Evolutionary conservation across 1,140 invertebrate species (phyloP), one percentile per base, ranked within the genome.

Genomic region (Lordiphosa clarofinis): DNA sequence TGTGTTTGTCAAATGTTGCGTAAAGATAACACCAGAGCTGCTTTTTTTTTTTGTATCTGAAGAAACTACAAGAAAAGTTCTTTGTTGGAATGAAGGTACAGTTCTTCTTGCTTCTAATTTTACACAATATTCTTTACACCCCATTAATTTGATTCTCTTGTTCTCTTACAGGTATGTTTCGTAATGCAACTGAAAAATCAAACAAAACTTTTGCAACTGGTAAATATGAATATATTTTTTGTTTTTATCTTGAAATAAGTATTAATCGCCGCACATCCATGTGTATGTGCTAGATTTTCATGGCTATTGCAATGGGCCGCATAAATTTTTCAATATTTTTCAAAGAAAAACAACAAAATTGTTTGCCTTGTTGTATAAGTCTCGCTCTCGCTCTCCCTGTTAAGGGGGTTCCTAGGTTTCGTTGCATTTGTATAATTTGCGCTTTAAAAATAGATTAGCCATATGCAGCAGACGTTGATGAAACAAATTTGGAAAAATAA

Each of bases 1-100:
- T 62, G 40, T 59, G 65, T 21, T 67, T 62, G 62, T 67, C 57
- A 78, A 73, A 76, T 78, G 73, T 76, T 72, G 62, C 73, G 74
- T 72, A 53, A 78, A 78, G 73, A 78, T 76, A 75, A 75, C 35
- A 46, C 28, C 10, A 35, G n/a, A 38, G 33, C 54, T 37, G n/a
- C n/a, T n/a, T n/a, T 52, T 55, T 49, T 40, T 58, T 64, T 60
- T 37, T 71, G 44, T 44, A 9, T 35, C 39, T 12, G 52, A 44
- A 55, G 36, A 47, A 56, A 53, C 55, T 62, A 48, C 53, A 71
- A 71, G 38, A 49, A 31, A 43, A 36, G 15, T 48, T 57, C 64
- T 50, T 71, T 71, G 63, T 71, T 60, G 21, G 59, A 59, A 55
- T 56, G 50, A 60, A 19, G 50, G 21, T 39, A 42, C 39, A 12